Evolutionary conservation across 2,888 invertebrate genomes (phyloP), one percentile per base, ranked within the genome.

Genomic region (Ormyrus pomaceus): DNA sequence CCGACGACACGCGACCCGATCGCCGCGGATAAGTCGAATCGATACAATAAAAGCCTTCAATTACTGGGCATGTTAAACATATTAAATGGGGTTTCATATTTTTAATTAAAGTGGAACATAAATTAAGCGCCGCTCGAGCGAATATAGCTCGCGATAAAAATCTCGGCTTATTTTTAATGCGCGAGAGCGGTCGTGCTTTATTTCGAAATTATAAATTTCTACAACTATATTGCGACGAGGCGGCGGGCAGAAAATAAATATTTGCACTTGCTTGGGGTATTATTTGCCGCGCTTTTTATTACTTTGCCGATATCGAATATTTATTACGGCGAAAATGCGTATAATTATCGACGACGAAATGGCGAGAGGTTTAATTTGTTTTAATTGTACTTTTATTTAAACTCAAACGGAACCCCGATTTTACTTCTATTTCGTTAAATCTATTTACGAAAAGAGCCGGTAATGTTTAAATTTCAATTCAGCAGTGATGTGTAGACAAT

Each of bases 51-150:
- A 75, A 51, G 62, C 68, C 81, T 77, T 81, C 78, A 81, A 81
- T 78, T 81, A 77, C 70, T 50, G 59, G 13, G 69, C 70, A 77
- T 74, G 80, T 77, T 77, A 70, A 81, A 74, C 19, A 70, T 62
- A 56, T 75, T 78, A 74, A 70, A 71, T 62, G 68, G 55, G 75
- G 74, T 66, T 75, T 78, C 77, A 78, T 81, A 81, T 81, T 81
- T 81, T 81, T 78, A 78, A 78, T 81, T 81, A 75, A 78, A 81
- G 71, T 81, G 65, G 78, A 71, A 66, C 77, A 81, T 81, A 75
- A 81, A 81, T 80, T 75, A 75, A 78, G 51, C 65, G 62, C 10
- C 59, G 34, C 13, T 51, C 62, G 5, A 10, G 4, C 48, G 50
- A 11, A 75, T 71, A 68, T 72, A 71, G 68, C 58, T 2, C 62